Evolutionary conservation across 2,888 invertebrate genomes (phyloP).

Genomic region (Temnothorax ravouxi): DNA sequence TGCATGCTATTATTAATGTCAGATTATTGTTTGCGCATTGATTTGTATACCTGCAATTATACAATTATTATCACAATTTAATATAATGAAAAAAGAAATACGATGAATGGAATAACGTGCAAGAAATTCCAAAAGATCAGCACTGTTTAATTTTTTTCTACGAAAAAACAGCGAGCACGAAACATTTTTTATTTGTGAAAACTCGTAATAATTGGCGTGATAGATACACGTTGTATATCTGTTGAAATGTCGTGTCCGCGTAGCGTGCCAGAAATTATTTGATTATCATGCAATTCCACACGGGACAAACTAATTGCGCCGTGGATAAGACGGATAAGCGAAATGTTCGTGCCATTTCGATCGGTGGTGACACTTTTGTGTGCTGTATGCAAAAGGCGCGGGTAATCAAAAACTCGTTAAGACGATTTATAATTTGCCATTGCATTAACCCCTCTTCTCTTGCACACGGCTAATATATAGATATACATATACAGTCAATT

Average conservation of each 20-base stretch:
- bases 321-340: slow-evolving; percentile 70
- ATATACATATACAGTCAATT: slow-evolving; percentile 28
- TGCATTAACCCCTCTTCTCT: slow-evolving; percentile 70
- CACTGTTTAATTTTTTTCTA: not conserved
- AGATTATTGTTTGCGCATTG: not conserved
- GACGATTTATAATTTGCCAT: slow-evolving; percentile 84
- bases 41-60: not conserved
- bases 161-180: not conserved
- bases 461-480: slow-evolving; percentile 14
- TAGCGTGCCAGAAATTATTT: slow-evolving; percentile 48
- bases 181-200: not conserved
- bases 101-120: not conserved
- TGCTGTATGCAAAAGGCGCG: slow-evolving; percentile 68
- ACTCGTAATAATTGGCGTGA: slow-evolving; percentile 11
- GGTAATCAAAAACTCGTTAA: slow-evolving; percentile 86
- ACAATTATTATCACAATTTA: not conserved
- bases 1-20: not conserved
- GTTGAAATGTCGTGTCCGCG: slow-evolving; percentile 4
- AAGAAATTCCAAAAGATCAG: not conserved
- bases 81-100: not conserved
- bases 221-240: slow-evolving; percentile 36
- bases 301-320: slow-evolving; percentile 37
- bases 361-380: slow-evolving; percentile 82
- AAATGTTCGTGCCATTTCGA: slow-evolving; percentile 71
- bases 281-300: slow-evolving; percentile 54